Evolutionary conservation across 1,140 invertebrate species (phyloP), one percentile per base, ranked within the genome.

Genomic region (Sesamia nonagrioides): DNA sequence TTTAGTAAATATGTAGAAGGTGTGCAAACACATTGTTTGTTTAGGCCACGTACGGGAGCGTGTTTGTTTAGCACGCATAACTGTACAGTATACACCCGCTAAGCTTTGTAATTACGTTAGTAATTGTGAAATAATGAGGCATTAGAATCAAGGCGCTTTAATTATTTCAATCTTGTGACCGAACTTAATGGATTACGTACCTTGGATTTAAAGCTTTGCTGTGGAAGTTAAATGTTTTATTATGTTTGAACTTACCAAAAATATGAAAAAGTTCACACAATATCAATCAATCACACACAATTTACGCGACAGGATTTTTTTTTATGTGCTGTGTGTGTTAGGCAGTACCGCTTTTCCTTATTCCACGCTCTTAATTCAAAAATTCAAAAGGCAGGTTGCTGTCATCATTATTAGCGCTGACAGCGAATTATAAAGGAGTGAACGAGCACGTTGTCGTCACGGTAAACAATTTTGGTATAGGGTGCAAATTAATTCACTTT

Each of bases 401-500:
- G 69, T 76, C 27, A 66, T 37, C 27, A 40, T 76, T 11, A 48
- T 76, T 76, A 76, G 40, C 27, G 74, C 37, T 45, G 72, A 73
- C 33, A 42, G 58, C 17, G 56, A 52, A 58, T 37, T 73, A 72
- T n/a, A n/a, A 50, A 9, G 40, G 45, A 63, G 45, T 54, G 48
- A 61, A 73, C 54, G 54, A 60, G 52, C 37, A 27, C 54, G 54
- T 73, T 42, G 66, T 58, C 48, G 77, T 63, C 69, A 78, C 68
- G 33, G 33, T 42, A 68, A 80, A 58, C 63, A 76, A 42, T 76
- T 54, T 56, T 40, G 27, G 60, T 80, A 45, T 71, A 37, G 66
- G 71, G 60, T 58, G 73, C 40, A 63, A 80, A 80, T 80, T 80
- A 80, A 76, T 80, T 80, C 73, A 80, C 63, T 75, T n/a, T n/a